phyloP scores from a whole-genome alignment of 2,797 vertebrate species.

The Coregonus suidteri region DNA sequence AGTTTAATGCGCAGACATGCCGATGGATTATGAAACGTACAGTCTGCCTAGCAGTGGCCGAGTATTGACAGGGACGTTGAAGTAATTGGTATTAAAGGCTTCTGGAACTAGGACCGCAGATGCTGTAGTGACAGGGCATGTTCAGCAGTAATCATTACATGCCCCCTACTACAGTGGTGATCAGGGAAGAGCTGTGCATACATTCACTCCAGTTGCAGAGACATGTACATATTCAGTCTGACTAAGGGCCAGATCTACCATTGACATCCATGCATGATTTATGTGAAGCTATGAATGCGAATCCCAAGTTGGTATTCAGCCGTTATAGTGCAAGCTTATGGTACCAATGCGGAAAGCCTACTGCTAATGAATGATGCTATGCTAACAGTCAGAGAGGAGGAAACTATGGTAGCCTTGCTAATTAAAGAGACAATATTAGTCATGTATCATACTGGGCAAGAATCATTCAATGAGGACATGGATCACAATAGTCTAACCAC shows the following conservation, averaged over 20 bases:
- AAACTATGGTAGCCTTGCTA: not conserved
- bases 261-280: no score
- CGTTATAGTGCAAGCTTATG: no score
- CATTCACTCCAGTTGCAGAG: no score
- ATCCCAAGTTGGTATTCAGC: no score
- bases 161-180: slow-evolving; percentile 30
- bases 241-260: no score
- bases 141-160: slow-evolving; percentile 31
- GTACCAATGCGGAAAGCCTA: not conserved
- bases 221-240: no score
- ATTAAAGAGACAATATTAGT: not conserved
- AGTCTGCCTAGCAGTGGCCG: not conserved
- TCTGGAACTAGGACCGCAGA: not conserved
- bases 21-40: not conserved
- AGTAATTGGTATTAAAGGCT: slow-evolving; percentile 22
- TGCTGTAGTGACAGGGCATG: slow-evolving; percentile 22
- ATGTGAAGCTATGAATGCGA: no score
- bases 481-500: no score
- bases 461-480: not conserved
- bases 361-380: not conserved
- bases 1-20: not conserved
- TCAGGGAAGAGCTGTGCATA: slow-evolving; percentile 11
- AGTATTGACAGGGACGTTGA: slow-evolving; percentile 10
- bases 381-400: not conserved
- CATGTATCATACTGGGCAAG: not conserved